Conservation (phyloP, 2,888 invertebrate genomes). For the Sphinx pinastri region DNA sequence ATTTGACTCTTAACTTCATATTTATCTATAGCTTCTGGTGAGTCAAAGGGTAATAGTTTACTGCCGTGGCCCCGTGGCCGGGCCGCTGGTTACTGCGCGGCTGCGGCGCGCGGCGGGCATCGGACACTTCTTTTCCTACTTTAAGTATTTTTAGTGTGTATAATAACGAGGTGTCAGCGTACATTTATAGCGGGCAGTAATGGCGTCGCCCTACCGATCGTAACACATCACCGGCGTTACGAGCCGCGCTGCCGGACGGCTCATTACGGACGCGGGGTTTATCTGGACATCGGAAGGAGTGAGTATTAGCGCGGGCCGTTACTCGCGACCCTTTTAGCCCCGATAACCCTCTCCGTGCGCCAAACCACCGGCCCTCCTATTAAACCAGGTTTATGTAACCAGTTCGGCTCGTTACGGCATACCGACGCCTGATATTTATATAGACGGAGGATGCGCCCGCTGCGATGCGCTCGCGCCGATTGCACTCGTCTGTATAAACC, state of each 20-base stretch:
- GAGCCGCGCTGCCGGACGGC: neutral
- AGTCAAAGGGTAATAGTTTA: slow-evolving; percentile 24
- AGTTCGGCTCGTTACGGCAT: slow-evolving; percentile 23
- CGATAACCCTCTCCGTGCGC: slow-evolving; percentile 24
- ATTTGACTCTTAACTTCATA: slow-evolving; percentile 24
- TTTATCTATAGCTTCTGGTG: slow-evolving; percentile 24
- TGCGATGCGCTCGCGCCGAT: neutral
- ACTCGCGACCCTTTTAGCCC: slow-evolving; percentile 23
- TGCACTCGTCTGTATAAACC: too few relatives aligned
- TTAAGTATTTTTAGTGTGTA: slow-evolving; percentile 14
- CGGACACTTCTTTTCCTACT: slow-evolving; percentile 6
- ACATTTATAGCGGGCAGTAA: slow-evolving; percentile 21
- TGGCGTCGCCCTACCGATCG: slow-evolving; percentile 12
- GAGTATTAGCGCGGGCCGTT: slow-evolving; percentile 19
- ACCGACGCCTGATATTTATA: slow-evolving; percentile 16
- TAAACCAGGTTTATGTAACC: slow-evolving; percentile 23
- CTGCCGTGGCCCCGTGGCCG: too few relatives aligned
- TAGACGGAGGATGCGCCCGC: slow-evolving; percentile 14
- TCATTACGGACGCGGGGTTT: slow-evolving; percentile 12
- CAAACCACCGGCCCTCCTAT: slow-evolving; percentile 12
- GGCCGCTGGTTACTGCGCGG: neutral
- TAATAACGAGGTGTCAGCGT: slow-evolving; percentile 22
- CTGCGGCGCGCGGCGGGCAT: neutral
- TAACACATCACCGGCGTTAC: slow-evolving; percentile 9
- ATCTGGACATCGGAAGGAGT: slow-evolving; percentile 14